These are phyloP conservation scores for Megaleporinus macrocephalus DNA, from an alignment of 2,113 vertebrate genomes.

Conservation along the genomic window DNA sequence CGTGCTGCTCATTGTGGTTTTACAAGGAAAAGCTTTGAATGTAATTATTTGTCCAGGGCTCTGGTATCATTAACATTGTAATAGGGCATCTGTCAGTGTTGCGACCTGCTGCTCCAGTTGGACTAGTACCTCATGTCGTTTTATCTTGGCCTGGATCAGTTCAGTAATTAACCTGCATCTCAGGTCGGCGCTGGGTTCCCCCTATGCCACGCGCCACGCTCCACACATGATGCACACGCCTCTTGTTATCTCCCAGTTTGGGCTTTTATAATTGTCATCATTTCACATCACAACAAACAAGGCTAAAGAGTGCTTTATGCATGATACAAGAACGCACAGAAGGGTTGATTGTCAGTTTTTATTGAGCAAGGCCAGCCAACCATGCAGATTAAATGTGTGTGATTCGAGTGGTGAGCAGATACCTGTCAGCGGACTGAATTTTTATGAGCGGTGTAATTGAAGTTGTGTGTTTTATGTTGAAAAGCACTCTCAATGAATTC, in stretches of 20 bases:
- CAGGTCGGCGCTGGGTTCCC: slow-evolving; percentile 61
- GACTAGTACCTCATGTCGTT: slow-evolving; percentile 64
- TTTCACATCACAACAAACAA: slow-evolving; percentile 40
- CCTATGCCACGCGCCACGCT: slow-evolving; percentile 19
- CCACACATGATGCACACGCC: slow-evolving; percentile 38
- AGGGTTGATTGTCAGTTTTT: slow-evolving; percentile 24
- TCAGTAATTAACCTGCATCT: slow-evolving; percentile 83
- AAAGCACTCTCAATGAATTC: slow-evolving; percentile 54
- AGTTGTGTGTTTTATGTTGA: slow-evolving; percentile 57
- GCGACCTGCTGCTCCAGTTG: slow-evolving; percentile 73
- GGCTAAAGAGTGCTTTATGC: not conserved
- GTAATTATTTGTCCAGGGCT: slow-evolving; percentile 69
- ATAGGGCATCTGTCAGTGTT: slow-evolving; percentile 78
- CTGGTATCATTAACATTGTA: slow-evolving; percentile 77
- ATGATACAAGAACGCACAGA: not conserved
- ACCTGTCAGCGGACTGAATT: slow-evolving; percentile 57
- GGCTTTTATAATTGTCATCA: slow-evolving; percentile 43
- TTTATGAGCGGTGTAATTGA: slow-evolving; percentile 65
- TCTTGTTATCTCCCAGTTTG: slow-evolving; percentile 58
- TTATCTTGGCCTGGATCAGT: slow-evolving; percentile 70
- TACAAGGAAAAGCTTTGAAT: slow-evolving; percentile 73
- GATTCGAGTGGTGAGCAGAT: slow-evolving; percentile 58
- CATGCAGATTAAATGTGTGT: slow-evolving; percentile 64
- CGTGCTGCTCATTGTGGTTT: slow-evolving; percentile 67
- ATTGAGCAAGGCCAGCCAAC: slow-evolving; percentile 53